phyloP scores from a whole-genome alignment of 2,888 invertebrate genomes.

The Conomelus anceps region DNA sequence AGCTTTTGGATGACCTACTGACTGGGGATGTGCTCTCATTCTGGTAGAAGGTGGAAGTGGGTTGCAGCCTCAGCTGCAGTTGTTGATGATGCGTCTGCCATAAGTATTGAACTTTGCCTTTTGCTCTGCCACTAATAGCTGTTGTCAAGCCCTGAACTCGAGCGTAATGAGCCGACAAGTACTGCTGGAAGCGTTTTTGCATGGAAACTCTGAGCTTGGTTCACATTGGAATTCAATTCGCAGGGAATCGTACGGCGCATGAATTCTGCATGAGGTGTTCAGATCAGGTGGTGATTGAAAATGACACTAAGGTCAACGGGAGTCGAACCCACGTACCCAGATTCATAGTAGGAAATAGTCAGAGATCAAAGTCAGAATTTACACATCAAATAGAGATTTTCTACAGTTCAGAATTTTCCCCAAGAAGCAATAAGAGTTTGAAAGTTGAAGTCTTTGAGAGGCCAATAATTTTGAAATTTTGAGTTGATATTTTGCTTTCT shows the following conservation, averaged over 20 bases:
- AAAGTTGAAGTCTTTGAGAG: no score
- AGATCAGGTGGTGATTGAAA: background rate
- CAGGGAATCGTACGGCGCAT: background rate
- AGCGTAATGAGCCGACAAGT: background rate
- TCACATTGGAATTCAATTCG: background rate
- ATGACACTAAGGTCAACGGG: background rate
- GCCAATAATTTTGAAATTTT: no score
- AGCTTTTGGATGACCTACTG: background rate
- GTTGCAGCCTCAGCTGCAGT: background rate
- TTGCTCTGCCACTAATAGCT: background rate
- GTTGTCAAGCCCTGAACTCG: background rate
- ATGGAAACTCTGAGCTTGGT: background rate
- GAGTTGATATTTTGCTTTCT: no score
- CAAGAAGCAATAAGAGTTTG: no score
- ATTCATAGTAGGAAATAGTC: no score
- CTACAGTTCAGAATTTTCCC: no score
- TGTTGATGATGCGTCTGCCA: no score
- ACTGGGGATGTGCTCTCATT: background rate
- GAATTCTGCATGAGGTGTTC: background rate
- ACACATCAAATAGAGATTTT: no score
- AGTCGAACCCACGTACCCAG: no score
- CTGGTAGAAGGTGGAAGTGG: background rate
- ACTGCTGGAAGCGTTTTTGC: background rate
- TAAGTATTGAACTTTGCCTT: background rate
- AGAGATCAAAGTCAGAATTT: no score